Evolutionary conservation across 2,113 vertebrate genomes (phyloP).

Genomic region (Oceanodroma tethys): DNA sequence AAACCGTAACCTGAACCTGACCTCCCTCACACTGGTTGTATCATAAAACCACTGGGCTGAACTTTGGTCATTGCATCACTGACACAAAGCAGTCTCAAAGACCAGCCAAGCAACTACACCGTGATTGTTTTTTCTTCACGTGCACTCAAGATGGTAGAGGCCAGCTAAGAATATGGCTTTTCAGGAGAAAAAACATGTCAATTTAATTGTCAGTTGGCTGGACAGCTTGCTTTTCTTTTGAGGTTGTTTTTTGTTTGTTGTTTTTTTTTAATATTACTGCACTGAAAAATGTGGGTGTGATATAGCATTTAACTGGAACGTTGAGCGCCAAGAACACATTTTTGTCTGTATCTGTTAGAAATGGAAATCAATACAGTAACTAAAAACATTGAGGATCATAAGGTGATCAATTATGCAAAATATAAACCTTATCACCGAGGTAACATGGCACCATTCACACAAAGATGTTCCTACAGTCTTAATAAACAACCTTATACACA

Average conservation of each 20-base stretch:
- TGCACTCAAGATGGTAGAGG: neutral
- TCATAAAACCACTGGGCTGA: neutral
- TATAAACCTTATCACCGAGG: neutral
- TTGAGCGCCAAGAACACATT: neutral
- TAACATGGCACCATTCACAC: neutral
- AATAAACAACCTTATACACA: neutral
- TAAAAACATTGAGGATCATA: neutral
- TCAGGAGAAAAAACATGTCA: neutral
- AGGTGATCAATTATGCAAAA: neutral
- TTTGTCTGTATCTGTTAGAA: neutral
- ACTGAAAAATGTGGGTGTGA: conserved; percentile 9
- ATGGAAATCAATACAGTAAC: neutral
- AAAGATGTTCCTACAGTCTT: neutral
- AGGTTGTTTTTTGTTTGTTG: neutral
- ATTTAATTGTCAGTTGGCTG: neutral
- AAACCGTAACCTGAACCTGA: conserved; percentile 7
- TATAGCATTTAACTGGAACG: neutral
- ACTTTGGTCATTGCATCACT: conserved; percentile 13
- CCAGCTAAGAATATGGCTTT: neutral
- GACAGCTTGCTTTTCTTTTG: neutral
- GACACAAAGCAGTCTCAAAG: neutral
- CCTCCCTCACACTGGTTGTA: neutral
- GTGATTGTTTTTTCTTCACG: neutral
- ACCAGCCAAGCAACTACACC: neutral
- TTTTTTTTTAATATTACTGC: neutral